Evolutionary conservation across 2,888 invertebrate genomes (phyloP), one percentile per base, ranked within the genome.

Genomic region (Ethmia dodecea): DNA sequence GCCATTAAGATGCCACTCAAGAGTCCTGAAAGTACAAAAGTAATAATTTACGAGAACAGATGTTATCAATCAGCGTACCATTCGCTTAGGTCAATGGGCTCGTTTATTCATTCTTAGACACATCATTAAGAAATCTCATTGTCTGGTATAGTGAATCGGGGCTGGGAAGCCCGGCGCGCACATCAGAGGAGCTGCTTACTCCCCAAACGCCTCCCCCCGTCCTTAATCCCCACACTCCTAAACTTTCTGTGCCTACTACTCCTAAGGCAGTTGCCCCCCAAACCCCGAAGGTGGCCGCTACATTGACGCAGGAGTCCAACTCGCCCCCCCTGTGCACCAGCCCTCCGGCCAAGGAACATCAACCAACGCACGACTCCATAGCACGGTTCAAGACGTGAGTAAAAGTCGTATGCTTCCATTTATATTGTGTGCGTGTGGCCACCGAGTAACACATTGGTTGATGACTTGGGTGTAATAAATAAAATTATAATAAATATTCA

Each of bases 331-430:
- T 83, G 3, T 86, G 81, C 55, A 76, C 69, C 33, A 86, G 81
- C 42, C 84, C 84, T 1, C 80, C 73, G 3, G 58, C 64, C 10
- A 79, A 68, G 42, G 78, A 78, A 3, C 65, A 68, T 31, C 73
- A 69, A 28, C 68, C 81, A 1, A 63, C 75, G 5, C 67, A 69
- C 22, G 87, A 86, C 37, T 79, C 86, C 1, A 74, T 87, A 40
- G 71, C 71, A 6, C 60, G 78, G 32, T 87, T 86, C 43, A 87
- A 86, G 68, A 84, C 84, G 87, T 87, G 60, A 77, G 86, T 35
- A n/a, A n/a, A n/a, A n/a, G n/a, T n/a, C n/a, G n/a, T n/a, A n/a
- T n/a, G n/a, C n/a, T n/a, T n/a, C n/a, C n/a, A n/a, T n/a, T n/a
- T n/a, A n/a, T n/a, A n/a, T n/a, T n/a, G n/a, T n/a, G n/a, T n/a